These are phyloP conservation scores for Lingula anatina DNA, from an alignment of 2,888 invertebrate species.

Conservation along the genomic window DNA sequence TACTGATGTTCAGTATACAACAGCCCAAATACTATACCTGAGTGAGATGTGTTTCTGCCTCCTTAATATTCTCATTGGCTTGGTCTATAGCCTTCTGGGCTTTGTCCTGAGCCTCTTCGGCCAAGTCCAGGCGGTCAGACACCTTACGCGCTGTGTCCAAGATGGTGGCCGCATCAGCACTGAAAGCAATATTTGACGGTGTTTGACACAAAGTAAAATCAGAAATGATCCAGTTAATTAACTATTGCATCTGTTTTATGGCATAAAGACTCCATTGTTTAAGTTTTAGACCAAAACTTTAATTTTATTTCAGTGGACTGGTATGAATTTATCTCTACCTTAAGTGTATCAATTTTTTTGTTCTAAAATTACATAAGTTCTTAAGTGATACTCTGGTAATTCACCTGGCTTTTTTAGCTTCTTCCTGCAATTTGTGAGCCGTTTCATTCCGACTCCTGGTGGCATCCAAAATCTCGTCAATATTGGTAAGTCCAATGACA, in stretches of 20 bases:
- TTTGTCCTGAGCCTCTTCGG: constrained; percentile 73
- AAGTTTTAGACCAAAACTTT: no score
- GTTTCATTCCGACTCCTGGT: constrained; percentile 75
- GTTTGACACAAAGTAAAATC: no score
- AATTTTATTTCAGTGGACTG: no score
- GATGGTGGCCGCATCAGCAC: constrained; percentile 63
- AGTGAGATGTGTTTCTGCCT: constrained; percentile 71
- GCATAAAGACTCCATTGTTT: no score
- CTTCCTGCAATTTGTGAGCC: constrained; percentile 69
- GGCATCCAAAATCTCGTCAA: constrained; percentile 83
- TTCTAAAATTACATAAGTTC: no score
- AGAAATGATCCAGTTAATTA: no score
- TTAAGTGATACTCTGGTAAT: constrained; percentile 17
- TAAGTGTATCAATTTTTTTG: no score
- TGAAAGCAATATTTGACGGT: no score
- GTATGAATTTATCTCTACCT: no score
- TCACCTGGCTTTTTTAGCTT: constrained; percentile 74
- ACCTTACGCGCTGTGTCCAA: constrained; percentile 73
- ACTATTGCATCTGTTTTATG: no score
- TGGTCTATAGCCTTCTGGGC: constrained; percentile 76
- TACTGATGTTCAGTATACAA: no score
- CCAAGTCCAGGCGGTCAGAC: constrained; percentile 71
- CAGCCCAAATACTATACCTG: constrained; percentile 26
- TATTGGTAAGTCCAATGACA: constrained; percentile 82
- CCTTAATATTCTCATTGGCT: constrained; percentile 74